Base-by-base conservation (phyloP, 30 jellyfish, hydroid and myxozoan genomes). In the Calvadosia cruxmelitensis region DNA sequence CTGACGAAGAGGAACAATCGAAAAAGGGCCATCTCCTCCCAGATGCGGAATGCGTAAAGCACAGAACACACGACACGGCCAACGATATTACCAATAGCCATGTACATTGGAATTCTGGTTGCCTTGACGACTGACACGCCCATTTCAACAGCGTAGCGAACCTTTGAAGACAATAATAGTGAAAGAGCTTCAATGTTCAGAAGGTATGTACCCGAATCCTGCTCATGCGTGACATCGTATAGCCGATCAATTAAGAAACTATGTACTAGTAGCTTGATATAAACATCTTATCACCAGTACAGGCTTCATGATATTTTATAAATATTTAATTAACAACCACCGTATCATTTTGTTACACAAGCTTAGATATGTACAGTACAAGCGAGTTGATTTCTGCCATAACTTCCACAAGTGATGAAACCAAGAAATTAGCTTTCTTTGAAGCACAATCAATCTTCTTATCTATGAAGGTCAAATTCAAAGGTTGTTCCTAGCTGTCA, bases 121-220 rank as follows among this genome's bases (percentile, higher is more conserved):
- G 84, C 72, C 13, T 69, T 29, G 52, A 16, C 36, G 10, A 31
- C 31, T 1, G 82, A 48, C 1, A 78, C 34, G 23, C 92, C 92
- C 63, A 68, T 26, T 32, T 78, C 92, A 15, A 70, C 69, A 25
- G 78, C 92, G 20, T 68, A 36, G 24, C 69, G 92, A 1, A 78
- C 92, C 92, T 78, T 24, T 7, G 35, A 52, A 3, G 42, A 24
- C 61, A 26, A 32, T 27, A 50, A 26, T 27, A 36, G 26, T 49
- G 33, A 5, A 42, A 42, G 57, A 10, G 10, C 20, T 42, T 42
- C 10, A 5, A 5, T 42, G 20, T 42, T 5, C 57, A 10, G 10
- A 5, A 42, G 10, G 20, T 10, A 42, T 42, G 57, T 42, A 42
- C n/a, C n/a, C n/a, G n/a, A n/a, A n/a, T n/a, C n/a, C 57, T 42